These are phyloP conservation scores for Chelidonichthys spinosus DNA, from an alignment of 2,797 vertebrate genomes.

Conservation along the genomic window DNA sequence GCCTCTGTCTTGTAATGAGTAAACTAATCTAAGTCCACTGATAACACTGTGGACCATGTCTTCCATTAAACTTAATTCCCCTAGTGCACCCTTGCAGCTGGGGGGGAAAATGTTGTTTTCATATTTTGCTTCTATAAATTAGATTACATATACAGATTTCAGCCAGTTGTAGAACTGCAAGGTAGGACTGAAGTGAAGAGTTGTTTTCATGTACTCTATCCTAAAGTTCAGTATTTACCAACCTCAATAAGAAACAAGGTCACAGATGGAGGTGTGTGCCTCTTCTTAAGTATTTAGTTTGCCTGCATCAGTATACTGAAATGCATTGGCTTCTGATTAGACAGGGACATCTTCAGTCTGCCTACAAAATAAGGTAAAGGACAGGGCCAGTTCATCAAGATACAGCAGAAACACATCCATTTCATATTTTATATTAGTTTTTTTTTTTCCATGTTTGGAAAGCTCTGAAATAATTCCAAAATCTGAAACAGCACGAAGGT, in stretches of 20 bases:
- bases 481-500: not conserved
- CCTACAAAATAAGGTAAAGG: not conserved
- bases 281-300: not conserved
- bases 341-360: not conserved
- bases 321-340: not conserved
- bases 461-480: not conserved
- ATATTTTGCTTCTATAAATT: not conserved
- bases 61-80: not conserved
- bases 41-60: constrained; percentile 9
- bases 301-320: not conserved
- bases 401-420: not conserved
- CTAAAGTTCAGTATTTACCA: not conserved
- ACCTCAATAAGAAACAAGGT: not conserved
- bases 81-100: not conserved
- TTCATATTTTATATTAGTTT: not conserved
- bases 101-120: not conserved
- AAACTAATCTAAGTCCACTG: constrained; percentile 40
- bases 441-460: not conserved
- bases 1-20: constrained; percentile 19
- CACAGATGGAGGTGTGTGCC: not conserved
- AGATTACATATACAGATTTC: not conserved
- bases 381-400: not conserved
- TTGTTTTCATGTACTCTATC: not conserved
- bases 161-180: not conserved
- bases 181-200: not conserved